These are phyloP conservation scores for Pyrrhosoma nymphula DNA, from an alignment of 2,888 invertebrate species.

Conservation along the genomic window DNA sequence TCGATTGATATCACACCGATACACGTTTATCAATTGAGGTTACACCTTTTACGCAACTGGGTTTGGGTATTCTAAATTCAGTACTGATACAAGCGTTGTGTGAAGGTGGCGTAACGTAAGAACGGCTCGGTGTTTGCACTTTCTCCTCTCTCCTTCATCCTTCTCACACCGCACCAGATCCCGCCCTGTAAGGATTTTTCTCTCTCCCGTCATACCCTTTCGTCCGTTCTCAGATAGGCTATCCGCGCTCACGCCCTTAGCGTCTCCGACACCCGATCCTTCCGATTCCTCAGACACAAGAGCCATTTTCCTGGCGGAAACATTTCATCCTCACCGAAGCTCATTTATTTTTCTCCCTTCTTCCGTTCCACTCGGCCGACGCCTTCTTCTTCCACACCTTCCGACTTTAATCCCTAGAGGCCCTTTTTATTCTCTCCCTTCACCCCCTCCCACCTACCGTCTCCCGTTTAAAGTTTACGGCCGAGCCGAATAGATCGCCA, in stretches of 20 bases:
- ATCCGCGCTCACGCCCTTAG: neutral
- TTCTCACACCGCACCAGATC: neutral
- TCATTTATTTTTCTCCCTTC: neutral
- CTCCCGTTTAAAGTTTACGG: neutral
- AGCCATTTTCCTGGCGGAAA: neutral
- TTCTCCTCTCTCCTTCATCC: neutral
- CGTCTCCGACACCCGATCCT: conserved; percentile 33
- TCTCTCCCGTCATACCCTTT: neutral
- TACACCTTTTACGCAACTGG: too few relatives aligned
- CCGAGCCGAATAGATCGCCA: neutral
- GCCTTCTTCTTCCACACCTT: neutral
- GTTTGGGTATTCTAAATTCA: too few relatives aligned
- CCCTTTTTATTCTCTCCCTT: neutral
- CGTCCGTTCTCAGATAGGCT: neutral
- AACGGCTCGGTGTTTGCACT: neutral
- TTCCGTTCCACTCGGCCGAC: neutral
- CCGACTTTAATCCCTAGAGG: neutral
- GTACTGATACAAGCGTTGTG: too few relatives aligned
- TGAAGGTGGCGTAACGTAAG: too few relatives aligned
- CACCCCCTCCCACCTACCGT: neutral
- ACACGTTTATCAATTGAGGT: too few relatives aligned
- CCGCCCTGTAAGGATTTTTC: neutral
- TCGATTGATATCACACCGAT: too few relatives aligned
- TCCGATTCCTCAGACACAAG: neutral
- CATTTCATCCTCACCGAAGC: neutral